Evolutionary conservation across 2,797 vertebrate genomes (phyloP).

Genomic region (Glossophaga mutica): DNA sequence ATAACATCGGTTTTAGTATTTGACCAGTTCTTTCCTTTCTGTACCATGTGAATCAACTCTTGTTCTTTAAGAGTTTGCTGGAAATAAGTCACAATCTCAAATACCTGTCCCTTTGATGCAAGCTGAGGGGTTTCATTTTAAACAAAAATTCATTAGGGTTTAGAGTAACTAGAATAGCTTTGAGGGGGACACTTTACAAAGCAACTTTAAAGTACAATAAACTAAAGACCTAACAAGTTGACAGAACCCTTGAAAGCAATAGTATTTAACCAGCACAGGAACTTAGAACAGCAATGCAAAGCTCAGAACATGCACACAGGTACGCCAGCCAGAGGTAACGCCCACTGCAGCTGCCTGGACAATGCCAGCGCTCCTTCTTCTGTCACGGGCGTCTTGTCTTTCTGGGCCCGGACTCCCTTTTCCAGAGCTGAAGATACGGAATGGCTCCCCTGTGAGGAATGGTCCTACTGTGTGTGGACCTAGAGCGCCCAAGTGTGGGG

Average conservation of each 20-base stretch:
- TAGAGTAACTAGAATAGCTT: neutral
- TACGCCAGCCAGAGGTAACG: neutral
- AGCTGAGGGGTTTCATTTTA: neutral
- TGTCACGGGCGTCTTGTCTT: accelerated
- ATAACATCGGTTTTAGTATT: neutral
- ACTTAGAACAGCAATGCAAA: neutral
- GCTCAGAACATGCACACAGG: neutral
- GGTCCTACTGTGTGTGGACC: accelerated
- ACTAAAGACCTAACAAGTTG: neutral
- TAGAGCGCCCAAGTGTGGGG: accelerated
- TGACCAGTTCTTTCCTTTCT: neutral
- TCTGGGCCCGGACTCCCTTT: neutral
- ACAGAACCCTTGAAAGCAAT: neutral
- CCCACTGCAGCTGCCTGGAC: no score
- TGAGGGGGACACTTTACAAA: neutral
- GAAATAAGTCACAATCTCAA: neutral
- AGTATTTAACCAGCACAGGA: neutral
- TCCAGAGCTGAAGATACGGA: neutral
- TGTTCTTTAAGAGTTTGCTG: neutral
- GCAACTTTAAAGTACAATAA: neutral
- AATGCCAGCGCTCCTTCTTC: neutral
- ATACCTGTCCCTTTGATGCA: neutral
- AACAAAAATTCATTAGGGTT: neutral
- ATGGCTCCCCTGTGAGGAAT: neutral
- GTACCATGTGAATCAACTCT: neutral